Base-by-base conservation (phyloP, 2,797 vertebrate genomes). In the Acomys russatus region DNA sequence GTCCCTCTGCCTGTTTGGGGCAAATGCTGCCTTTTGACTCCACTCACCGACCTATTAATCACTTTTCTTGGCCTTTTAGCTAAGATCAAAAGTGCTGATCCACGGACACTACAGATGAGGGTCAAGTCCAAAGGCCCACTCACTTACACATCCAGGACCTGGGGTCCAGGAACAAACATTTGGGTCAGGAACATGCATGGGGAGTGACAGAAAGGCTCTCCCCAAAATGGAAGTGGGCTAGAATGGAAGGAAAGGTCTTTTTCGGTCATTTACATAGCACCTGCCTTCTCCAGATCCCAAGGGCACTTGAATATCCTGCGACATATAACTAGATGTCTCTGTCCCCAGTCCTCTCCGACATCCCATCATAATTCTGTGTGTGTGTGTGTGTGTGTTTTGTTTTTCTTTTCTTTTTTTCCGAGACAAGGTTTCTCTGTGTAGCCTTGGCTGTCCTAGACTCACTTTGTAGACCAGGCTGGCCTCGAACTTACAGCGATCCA, bases 11-110 rank as follows among this genome's bases (percentile, higher is more conserved):
- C 85, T 11, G 51, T 14, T 92, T 51, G 64, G 28, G 51, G 49
- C 91, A 95, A 80, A 56, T 64, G 54, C 33, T 96, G 79, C 59
- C 35, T 86, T 83, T 92, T 87, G 71, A 91, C 78, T 93, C 63
- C 79, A 83, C 78, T 89, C 82, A 79, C 73, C 78, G 14, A 92
- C 89, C 15, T 88, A 78, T 82, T 80, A 14, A 4, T 54, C 49
- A 22, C 20, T n/a, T n/a, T 68, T 23, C 64, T 68, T 68, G 83
- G 44, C 83, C 44, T 51, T 68, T 85, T 70, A 70, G 30, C 10
- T 33, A 14, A 85, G 64, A 51, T 51, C 30, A 23, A 68, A 9
- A 38, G 20, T 22, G 28, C 63, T 70, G 5, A 90, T 91, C 35
- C 44, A 61, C 14, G 5, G 1, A 11, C 22, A 17, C 70, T 30